phyloP scores from a whole-genome alignment of 2,113 vertebrate genomes.

The Aspiorhynchus laticeps region DNA sequence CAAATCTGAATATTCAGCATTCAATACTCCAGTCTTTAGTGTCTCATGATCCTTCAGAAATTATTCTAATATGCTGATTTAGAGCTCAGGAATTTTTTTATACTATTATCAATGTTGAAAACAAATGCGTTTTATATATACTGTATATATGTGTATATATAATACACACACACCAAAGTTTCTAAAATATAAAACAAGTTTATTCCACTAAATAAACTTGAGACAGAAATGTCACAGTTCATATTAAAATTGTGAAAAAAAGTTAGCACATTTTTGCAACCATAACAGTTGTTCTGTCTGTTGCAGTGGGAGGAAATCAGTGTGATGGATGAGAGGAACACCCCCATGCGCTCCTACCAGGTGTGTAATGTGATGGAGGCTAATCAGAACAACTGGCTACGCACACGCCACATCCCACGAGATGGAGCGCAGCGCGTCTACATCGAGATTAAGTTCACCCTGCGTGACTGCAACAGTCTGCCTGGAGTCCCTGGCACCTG shows the following conservation, averaged over 20 bases:
- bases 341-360: conserved; percentile 82
- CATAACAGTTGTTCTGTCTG: conserved; percentile 24
- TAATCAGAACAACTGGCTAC: conserved; percentile 85
- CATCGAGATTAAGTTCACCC: conserved; percentile 85
- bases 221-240: neutral
- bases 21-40: neutral
- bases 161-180: neutral
- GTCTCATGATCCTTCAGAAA: neutral
- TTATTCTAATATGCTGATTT: neutral
- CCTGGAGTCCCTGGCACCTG: conserved; percentile 82
- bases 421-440: conserved; percentile 81
- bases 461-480: conserved; percentile 84
- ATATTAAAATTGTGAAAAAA: neutral
- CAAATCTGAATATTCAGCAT: neutral
- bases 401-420: conserved; percentile 78
- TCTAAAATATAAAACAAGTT: neutral
- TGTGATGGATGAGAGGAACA: conserved; percentile 84
- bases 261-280: neutral
- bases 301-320: conserved; percentile 86
- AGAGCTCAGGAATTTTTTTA: neutral
- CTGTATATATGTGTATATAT: too few species aligned
- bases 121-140: neutral
- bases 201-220: neutral
- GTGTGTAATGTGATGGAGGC: conserved; percentile 84
- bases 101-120: neutral